Conservation (phyloP, 1,140 invertebrate species). For the Sitobion miscanthi region DNA sequence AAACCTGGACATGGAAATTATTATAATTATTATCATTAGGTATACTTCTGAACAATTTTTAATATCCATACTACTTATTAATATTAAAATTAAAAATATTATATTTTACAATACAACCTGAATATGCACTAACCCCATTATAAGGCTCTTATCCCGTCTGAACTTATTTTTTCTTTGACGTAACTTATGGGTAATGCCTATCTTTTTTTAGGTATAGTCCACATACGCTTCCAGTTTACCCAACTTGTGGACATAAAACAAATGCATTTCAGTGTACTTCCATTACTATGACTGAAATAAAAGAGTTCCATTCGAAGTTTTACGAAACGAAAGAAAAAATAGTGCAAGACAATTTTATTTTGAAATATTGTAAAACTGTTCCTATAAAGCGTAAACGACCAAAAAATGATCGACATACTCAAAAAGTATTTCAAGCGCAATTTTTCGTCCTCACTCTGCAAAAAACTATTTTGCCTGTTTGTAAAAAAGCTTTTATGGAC, state of each 20-base stretch:
- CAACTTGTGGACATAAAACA: neutral
- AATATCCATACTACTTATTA: too few relatives aligned
- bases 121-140: too few relatives aligned
- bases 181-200: neutral
- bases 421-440: conserved; percentile 1
- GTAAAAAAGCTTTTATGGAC: conserved; percentile 10
- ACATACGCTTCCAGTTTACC: neutral
- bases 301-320: neutral
- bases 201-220: neutral
- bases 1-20: too few relatives aligned
- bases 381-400: neutral
- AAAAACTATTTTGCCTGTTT: neutral
- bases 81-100: too few relatives aligned
- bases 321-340: neutral
- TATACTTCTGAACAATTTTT: too few relatives aligned
- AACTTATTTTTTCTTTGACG: too few relatives aligned
- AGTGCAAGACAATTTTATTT: neutral
- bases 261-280: neutral
- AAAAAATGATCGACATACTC: neutral
- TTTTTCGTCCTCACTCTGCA: neutral
- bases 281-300: conserved; percentile 1
- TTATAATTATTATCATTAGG: too few relatives aligned
- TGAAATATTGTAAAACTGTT: neutral
- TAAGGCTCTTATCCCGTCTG: too few relatives aligned
- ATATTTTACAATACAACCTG: too few relatives aligned